Evolutionary conservation across 2,113 vertebrate genomes (phyloP).

Genomic region (Eolophus roseicapilla): DNA sequence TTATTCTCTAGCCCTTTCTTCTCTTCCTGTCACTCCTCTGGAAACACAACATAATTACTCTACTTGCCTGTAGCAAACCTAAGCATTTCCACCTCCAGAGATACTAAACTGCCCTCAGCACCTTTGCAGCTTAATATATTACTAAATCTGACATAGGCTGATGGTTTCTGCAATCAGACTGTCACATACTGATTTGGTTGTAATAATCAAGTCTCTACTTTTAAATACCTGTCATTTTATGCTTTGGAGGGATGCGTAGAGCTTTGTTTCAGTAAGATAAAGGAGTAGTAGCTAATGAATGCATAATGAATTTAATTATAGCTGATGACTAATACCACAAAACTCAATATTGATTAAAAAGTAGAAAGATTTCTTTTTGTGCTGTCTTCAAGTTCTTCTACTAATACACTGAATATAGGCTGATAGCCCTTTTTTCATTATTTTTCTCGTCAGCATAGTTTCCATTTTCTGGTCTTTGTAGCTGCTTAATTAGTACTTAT

Average conservation of each 20-base stretch:
- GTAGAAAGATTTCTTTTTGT: not conserved
- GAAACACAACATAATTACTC: not conserved
- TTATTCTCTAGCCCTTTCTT: not conserved
- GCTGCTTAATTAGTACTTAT: not conserved
- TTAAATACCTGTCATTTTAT: not conserved
- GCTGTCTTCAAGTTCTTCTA: not conserved
- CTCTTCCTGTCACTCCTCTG: not conserved
- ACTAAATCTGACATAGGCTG: not conserved
- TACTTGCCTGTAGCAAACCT: not conserved
- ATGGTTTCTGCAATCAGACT: not conserved
- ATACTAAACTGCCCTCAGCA: not conserved
- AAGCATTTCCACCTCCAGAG: not conserved
- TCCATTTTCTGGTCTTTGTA: not conserved
- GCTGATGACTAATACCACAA: not conserved
- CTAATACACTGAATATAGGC: not conserved
- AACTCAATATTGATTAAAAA: not conserved
- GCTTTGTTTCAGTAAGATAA: not conserved
- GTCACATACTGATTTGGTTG: not conserved
- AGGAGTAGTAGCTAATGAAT: not conserved
- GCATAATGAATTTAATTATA: not conserved
- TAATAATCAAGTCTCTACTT: not conserved
- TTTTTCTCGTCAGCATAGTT: not conserved
- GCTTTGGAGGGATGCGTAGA: not conserved
- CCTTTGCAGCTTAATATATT: not conserved
- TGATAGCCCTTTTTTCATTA: not conserved